Evolutionary conservation across 1,140 invertebrate species (phyloP).

Genomic region (Acromyrmex echinatior): DNA sequence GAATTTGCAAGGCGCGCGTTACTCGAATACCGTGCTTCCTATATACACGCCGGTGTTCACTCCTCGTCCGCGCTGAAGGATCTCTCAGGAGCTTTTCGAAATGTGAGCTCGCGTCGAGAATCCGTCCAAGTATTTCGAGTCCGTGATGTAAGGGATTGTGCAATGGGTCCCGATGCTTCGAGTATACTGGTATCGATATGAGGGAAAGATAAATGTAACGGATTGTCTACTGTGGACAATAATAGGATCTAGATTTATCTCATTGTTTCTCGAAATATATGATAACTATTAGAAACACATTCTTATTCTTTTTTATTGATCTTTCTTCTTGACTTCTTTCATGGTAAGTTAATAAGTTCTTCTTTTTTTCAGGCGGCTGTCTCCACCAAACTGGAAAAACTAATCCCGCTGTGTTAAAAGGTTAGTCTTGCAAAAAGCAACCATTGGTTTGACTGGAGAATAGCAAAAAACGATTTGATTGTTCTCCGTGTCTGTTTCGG

Average conservation of each 20-base stretch:
- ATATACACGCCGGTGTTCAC: constrained; percentile 40
- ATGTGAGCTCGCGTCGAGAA: constrained; percentile 65
- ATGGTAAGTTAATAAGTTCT: background rate
- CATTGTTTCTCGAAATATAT: constrained; percentile 6
- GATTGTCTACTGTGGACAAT: background rate
- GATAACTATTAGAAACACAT: background rate
- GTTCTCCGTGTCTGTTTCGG: constrained; percentile 37
- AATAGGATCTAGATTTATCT: background rate
- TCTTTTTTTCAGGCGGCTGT: background rate
- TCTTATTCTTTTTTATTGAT: constrained; percentile 8
- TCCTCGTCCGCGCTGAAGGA: constrained; percentile 38
- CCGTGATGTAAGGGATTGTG: constrained; percentile 30
- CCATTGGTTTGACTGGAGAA: background rate
- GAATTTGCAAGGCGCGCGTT: constrained; percentile 69
- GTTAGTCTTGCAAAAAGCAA: constrained; percentile 29
- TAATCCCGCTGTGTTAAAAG: constrained; percentile 41
- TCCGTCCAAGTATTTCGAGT: constrained; percentile 70
- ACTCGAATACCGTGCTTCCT: constrained; percentile 66
- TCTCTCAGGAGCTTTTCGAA: constrained; percentile 67
- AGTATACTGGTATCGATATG: constrained; percentile 11
- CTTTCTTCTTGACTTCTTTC: background rate
- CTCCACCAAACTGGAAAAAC: constrained; percentile 24
- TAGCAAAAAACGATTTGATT: constrained; percentile 66
- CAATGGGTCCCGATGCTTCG: constrained; percentile 22
- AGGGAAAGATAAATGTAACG: constrained; percentile 21